Percentiles rank a stretch among this genome's conserved stretches.
Evolutionary conservation across 1,140 invertebrate genomes (phyloP).

Genomic region (Stegodyphus dumicola): DNA sequence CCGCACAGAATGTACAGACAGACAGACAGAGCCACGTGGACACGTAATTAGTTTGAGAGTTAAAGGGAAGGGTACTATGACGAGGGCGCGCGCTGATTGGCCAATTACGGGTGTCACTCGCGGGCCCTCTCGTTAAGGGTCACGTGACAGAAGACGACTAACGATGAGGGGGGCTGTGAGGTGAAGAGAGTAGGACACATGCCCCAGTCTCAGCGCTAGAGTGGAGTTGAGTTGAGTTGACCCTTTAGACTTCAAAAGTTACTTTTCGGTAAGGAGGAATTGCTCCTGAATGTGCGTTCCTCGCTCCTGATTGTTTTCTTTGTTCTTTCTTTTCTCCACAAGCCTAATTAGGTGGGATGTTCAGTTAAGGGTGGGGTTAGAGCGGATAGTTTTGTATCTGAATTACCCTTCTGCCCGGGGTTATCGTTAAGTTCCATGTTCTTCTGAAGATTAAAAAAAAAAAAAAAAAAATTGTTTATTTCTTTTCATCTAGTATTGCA

Average conservation of each 20-base stretch:
- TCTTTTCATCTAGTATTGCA: background rate
- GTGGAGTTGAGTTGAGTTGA: constrained; percentile 17
- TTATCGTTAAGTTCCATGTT: constrained; percentile 29
- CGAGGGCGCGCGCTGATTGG: constrained; percentile 50
- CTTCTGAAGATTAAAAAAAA: constrained; percentile 6
- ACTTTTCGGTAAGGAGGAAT: background rate
- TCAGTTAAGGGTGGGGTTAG: constrained; percentile 15
- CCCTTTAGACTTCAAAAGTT: constrained; percentile 28
- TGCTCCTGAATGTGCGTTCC: background rate
- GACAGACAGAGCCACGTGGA: constrained; percentile 9
- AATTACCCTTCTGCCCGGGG: constrained; percentile 31
- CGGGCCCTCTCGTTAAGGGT: constrained; percentile 58
- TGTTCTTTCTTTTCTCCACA: background rate
- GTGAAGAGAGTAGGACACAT: no score
- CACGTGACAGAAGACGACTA: constrained; percentile 53
- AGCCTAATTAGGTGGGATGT: constrained; percentile 35
- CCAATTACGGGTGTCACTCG: constrained; percentile 60
- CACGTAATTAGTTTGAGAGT: constrained; percentile 51
- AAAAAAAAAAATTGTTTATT: background rate
- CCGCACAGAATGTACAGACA: background rate
- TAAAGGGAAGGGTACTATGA: constrained; percentile 33
- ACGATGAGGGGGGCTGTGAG: constrained; percentile 27
- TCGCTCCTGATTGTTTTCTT: background rate
- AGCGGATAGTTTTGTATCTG: constrained; percentile 25
- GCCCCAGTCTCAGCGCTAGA: background rate